Evolutionary conservation across 2,888 invertebrate species (phyloP).

Genomic region (Drosophila nigritarsus): DNA sequence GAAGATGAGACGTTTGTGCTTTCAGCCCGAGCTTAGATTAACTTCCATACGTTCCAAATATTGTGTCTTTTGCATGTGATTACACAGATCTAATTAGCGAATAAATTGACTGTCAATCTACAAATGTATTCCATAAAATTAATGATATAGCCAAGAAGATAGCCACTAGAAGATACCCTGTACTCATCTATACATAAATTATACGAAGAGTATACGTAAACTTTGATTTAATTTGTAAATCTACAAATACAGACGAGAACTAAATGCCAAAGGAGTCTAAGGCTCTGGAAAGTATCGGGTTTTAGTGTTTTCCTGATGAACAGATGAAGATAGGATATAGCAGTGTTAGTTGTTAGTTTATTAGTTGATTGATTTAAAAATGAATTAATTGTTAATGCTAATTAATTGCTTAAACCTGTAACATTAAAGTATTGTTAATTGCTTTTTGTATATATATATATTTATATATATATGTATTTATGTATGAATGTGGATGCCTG

Average conservation of each 20-base stretch:
- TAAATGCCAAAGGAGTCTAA: background rate
- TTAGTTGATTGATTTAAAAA: conserved; percentile 70
- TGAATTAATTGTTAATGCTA: conserved; percentile 60
- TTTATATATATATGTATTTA: conserved; percentile 40
- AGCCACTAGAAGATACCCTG: background rate
- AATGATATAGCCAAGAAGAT: background rate
- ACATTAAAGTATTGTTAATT: conserved; percentile 71
- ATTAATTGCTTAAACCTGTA: conserved; percentile 74
- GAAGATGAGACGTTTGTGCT: conserved; percentile 82
- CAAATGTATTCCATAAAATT: conserved; percentile 1
- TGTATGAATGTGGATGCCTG: conserved; percentile 31
- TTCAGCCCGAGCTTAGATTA: conserved; percentile 68
- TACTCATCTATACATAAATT: background rate
- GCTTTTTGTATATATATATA: conserved; percentile 66
- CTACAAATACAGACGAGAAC: conserved; percentile 1
- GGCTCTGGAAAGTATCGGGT: background rate
- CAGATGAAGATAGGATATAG: background rate
- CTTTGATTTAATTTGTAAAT: conserved; percentile 1
- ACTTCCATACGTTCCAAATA: conserved; percentile 43
- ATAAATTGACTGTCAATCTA: conserved; percentile 48
- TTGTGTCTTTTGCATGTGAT: conserved; percentile 56
- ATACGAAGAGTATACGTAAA: background rate
- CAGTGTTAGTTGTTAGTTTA: conserved; percentile 60
- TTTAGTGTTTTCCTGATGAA: background rate
- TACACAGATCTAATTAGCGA: conserved; percentile 48